These are phyloP conservation scores for Hyla sarda DNA, from an alignment of 2,113 vertebrate species.

Conservation along the genomic window DNA sequence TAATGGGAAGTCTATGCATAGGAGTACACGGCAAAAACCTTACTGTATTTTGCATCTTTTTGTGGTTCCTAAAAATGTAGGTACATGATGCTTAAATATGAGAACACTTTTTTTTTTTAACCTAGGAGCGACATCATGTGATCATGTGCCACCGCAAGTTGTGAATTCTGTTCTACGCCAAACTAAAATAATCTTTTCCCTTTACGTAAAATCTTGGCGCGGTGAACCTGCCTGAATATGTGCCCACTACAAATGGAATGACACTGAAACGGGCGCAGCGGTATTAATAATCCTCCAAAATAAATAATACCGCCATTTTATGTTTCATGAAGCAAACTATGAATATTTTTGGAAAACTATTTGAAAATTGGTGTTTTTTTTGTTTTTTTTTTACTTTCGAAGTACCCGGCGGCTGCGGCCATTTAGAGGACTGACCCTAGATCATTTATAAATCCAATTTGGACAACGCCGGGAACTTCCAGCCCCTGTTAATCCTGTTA, in stretches of 20 bases:
- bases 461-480: background rate
- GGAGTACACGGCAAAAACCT: no score
- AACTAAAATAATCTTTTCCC: background rate
- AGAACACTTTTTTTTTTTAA: no score
- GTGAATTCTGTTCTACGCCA: background rate
- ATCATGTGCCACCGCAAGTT: background rate
- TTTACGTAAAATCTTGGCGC: background rate
- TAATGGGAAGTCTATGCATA: no score
- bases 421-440: background rate
- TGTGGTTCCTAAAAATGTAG: no score
- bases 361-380: background rate
- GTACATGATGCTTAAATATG: no score
- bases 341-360: background rate
- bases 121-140: background rate
- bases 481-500: background rate
- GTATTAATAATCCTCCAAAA: background rate
- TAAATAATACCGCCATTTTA: background rate
- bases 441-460: background rate
- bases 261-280: background rate
- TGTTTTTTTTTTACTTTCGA: background rate
- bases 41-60: no score
- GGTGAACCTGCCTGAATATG: background rate
- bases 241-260: background rate
- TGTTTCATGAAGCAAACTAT: background rate
- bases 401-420: background rate